Conservation (phyloP, 2,113 vertebrate species). For the Eublepharis macularius region DNA sequence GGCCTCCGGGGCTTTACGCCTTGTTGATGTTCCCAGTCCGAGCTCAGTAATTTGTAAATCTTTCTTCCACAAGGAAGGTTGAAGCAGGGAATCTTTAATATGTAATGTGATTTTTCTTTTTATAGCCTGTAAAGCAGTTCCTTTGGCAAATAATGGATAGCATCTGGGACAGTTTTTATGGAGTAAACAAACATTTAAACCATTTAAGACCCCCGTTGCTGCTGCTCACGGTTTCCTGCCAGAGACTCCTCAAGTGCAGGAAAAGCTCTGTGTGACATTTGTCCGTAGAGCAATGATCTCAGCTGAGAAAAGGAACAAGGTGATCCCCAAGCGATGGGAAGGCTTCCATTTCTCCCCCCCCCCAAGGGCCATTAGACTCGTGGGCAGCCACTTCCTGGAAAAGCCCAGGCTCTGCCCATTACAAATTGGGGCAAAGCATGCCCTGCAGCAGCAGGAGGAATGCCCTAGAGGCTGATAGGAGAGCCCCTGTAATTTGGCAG, state of each 20-base stretch:
- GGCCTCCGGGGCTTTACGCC: not conserved
- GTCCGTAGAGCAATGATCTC: not conserved
- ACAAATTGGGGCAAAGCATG: too few species aligned
- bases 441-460: not conserved
- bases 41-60: not conserved
- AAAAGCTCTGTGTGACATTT: not conserved
- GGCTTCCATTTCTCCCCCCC: not conserved
- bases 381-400: not conserved
- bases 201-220: not conserved
- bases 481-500: too few species aligned
- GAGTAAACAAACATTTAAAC: not conserved
- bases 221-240: not conserved
- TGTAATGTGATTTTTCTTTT: not conserved
- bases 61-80: not conserved
- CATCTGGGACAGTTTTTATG: not conserved
- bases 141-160: not conserved
- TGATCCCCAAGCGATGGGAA: fast-evolving
- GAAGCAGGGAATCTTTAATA: not conserved
- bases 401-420: too few species aligned
- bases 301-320: not conserved
- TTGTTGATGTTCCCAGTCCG: not conserved
- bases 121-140: not conserved
- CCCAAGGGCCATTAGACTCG: not conserved
- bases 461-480: too few species aligned
- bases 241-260: not conserved